Conservation (phyloP, 1,140 invertebrate species). For the Pomphorhynchus laevis region DNA sequence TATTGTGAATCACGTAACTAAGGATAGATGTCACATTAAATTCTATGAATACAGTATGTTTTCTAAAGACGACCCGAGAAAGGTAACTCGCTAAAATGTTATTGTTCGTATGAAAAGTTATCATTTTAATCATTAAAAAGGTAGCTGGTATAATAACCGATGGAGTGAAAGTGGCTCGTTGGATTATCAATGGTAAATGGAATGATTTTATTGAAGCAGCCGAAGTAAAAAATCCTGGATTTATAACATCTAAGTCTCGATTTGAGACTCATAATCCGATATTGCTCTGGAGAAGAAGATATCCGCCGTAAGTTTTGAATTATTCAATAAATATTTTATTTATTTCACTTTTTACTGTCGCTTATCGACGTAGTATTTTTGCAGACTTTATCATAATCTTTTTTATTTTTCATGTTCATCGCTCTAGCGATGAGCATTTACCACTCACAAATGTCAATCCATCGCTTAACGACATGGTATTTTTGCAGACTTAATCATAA, state of each 20-base stretch:
- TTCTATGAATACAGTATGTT: constrained; percentile 80
- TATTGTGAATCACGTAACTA: constrained; percentile 42
- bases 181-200: constrained; percentile 26
- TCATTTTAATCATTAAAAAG: constrained; percentile 16
- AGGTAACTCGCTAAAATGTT: constrained; percentile 32
- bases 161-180: constrained; percentile 23
- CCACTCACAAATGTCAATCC: too few relatives aligned
- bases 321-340: too few relatives aligned
- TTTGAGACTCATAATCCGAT: constrained; percentile 53
- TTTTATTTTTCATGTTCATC: too few relatives aligned
- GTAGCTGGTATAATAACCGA: constrained; percentile 33
- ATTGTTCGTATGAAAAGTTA: neutral
- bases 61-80: constrained; percentile 52
- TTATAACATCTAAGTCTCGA: constrained; percentile 35
- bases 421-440: too few relatives aligned
- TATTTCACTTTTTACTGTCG: too few relatives aligned
- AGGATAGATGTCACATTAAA: constrained; percentile 68
- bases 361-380: too few relatives aligned
- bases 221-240: constrained; percentile 25
- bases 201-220: constrained; percentile 68
- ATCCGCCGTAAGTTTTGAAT: too few relatives aligned
- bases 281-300: constrained; percentile 43
- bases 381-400: too few relatives aligned
- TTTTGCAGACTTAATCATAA: too few relatives aligned
- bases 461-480: too few relatives aligned